These are phyloP conservation scores for Pungitius pungitius DNA, from an alignment of 2,113 vertebrate species.

Conservation along the genomic window DNA sequence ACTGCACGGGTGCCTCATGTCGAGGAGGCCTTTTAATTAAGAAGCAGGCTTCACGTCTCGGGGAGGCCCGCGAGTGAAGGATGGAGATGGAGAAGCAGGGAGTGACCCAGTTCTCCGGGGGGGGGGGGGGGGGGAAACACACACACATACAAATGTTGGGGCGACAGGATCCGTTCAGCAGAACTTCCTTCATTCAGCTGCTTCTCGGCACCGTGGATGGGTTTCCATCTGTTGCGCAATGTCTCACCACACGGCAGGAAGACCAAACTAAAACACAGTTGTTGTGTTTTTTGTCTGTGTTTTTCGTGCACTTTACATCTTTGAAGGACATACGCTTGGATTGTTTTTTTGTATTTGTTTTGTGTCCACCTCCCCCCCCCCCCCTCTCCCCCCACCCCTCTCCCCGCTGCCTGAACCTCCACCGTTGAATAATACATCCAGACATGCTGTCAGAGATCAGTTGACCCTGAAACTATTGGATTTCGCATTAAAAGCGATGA, in stretches of 20 bases:
- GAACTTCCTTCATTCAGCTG: conserved; percentile 38
- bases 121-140: no score
- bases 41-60: conserved; percentile 69
- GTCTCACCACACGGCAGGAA: conserved; percentile 27
- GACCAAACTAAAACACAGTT: conserved; percentile 20
- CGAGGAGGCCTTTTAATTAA: conserved; percentile 82
- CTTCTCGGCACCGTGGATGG: conserved; percentile 26
- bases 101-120: conserved; percentile 60
- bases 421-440: conserved; percentile 72
- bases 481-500: conserved; percentile 75
- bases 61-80: conserved; percentile 41
- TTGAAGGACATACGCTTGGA: conserved; percentile 45
- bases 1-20: conserved; percentile 77
- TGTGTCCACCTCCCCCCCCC: no score
- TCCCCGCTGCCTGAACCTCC: conserved; percentile 47
- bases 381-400: no score
- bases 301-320: conserved; percentile 40
- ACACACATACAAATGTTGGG: no score
- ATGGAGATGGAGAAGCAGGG: conserved; percentile 36
- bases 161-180: conserved; percentile 47
- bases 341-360: conserved; percentile 25
- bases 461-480: conserved; percentile 78
- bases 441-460: conserved; percentile 73
- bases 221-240: conserved; percentile 71
- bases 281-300: conserved; percentile 46